A percentile compares a stretch with the other conserved stretches of the same genome.
These are phyloP conservation scores for Zaprionus kolodkinae DNA, from an alignment of 1,140 invertebrate genomes.

Conservation along the genomic window DNA sequence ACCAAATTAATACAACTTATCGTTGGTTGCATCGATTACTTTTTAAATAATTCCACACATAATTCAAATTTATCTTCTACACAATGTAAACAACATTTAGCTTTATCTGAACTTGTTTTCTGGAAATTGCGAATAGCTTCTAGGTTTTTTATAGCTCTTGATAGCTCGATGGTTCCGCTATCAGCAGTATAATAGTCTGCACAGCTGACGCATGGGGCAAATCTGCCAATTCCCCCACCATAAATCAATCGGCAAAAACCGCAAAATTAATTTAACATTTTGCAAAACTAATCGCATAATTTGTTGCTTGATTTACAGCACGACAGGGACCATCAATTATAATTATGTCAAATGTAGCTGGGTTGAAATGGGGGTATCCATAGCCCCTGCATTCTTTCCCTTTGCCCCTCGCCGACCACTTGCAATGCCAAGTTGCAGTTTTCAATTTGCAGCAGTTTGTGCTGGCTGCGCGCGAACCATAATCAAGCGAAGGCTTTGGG, in stretches of 20 bases:
- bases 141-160: background rate
- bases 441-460: conserved; percentile 4
- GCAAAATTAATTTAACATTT: background rate
- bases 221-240: background rate
- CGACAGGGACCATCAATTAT: conserved; percentile 50
- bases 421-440: conserved; percentile 14
- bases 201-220: background rate
- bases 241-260: conserved; percentile 42
- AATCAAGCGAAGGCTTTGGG: conserved; percentile 57
- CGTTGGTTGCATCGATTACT: too few relatives aligned
- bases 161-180: background rate
- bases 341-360: conserved; percentile 68
- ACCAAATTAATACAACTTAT: too few relatives aligned
- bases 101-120: background rate
- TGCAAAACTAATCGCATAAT: conserved; percentile 44
- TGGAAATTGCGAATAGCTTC: background rate
- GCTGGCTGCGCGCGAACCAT: conserved; percentile 38
- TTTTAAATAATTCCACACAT: too few relatives aligned
- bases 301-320: conserved; percentile 63
- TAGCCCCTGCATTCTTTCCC: too few relatives aligned
- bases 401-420: background rate
- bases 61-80: too few relatives aligned
- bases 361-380: conserved; percentile 17
- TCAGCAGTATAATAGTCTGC: background rate
- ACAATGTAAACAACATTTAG: background rate